Evolutionary conservation across 2,113 vertebrate genomes (phyloP), one percentile per base, ranked within the genome.

Genomic region (Ceyx margarethae): DNA sequence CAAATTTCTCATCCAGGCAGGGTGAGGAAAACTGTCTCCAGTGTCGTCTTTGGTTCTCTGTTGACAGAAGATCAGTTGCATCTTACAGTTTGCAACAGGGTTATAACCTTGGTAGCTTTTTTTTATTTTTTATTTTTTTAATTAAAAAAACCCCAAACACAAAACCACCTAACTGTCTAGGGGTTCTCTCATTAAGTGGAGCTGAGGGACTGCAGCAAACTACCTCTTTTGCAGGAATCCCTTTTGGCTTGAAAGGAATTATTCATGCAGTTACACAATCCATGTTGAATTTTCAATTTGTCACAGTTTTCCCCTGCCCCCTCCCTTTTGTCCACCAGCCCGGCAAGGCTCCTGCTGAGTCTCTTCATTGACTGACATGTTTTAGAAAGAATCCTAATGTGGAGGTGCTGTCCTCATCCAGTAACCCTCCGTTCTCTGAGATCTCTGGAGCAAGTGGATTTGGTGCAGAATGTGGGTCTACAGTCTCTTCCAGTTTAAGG

Each of bases 251-350:
- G 78, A 96, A 94, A 94, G 81, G 72, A 94, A 89, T 93, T 91
- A 95, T 90, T 97, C 74, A 83, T 87, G 78, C 61, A 37, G 81
- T 96, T 96, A 89, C 0, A 4, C 57, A 95, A 95, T 91, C 78
- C 65, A 89, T n/a, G 11, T 35, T 96, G 94, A 94, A 94, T 95
- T 96, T 97, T 96, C 90, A 94, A 83, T 96, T 96, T 95, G 95
- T 94, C 91, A 91, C 77, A 85, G 91, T 93, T 90, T 95, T 57
- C 28, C 35, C 37, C 75, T 76, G 45, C 64, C 83, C 82, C 42
- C 29, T 89, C 50, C 61, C 78, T 91, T 92, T 92, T 94, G 85
- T 96, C 48, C 73, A 82, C n/a, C 58, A 87, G 89, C 74, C 85
- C 57, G 72, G 1, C 45, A 26, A 80, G 72, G 79, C 65, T 95